Evolutionary conservation across 2,797 vertebrate genomes (phyloP).

Genomic region (Argyrosomus regius): DNA sequence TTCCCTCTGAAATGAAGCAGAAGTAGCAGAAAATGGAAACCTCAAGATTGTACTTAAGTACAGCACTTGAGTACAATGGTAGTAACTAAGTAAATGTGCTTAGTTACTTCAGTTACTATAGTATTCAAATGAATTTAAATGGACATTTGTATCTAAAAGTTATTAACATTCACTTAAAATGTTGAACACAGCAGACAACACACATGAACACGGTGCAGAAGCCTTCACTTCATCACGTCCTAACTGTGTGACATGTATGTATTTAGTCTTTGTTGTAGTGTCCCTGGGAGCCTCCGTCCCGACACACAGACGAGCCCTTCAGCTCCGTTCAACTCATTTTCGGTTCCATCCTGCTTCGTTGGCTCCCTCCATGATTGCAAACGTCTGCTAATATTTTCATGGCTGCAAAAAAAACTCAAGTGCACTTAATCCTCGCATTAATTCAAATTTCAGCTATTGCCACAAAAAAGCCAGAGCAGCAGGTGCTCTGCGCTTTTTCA

Average conservation of each 20-base stretch:
- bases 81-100: too few species aligned
- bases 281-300: not conserved
- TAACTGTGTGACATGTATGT: not conserved
- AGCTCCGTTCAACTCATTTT: constrained; percentile 16
- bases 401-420: constrained; percentile 28
- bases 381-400: constrained; percentile 45
- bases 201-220: not conserved
- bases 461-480: constrained; percentile 24
- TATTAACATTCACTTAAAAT: too few species aligned
- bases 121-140: too few species aligned
- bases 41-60: too few species aligned
- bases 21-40: too few species aligned
- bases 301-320: not conserved
- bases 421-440: constrained; percentile 39
- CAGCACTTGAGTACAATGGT: too few species aligned
- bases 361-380: constrained; percentile 21
- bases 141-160: not conserved
- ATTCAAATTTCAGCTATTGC: constrained; percentile 39
- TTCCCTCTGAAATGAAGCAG: too few species aligned
- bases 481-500: constrained; percentile 3
- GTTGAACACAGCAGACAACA: too few species aligned
- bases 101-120: too few species aligned
- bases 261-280: not conserved
- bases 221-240: not conserved
- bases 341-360: constrained; percentile 12